A percentile compares a stretch with the other conserved stretches of the same genome.
Conservation (phyloP, 2,113 vertebrate genomes). For the Procavia capensis region DNA sequence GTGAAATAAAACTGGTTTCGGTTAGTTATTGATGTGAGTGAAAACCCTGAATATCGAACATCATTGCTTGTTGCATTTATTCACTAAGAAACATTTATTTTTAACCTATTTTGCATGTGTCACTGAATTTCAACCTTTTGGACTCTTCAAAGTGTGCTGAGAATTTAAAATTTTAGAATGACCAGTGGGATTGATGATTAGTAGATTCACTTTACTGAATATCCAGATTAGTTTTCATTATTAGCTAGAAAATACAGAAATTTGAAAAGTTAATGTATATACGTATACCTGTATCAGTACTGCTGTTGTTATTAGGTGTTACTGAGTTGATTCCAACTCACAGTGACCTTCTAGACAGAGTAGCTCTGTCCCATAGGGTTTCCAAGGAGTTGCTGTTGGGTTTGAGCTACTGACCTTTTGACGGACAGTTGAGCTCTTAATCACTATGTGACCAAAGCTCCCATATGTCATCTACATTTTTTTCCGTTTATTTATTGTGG, state of each 20-base stretch:
- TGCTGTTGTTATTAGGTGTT: too few species aligned
- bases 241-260: neutral
- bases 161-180: neutral
- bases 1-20: neutral
- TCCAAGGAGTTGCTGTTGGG: too few species aligned
- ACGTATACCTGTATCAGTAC: neutral
- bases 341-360: too few species aligned
- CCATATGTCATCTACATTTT: neutral
- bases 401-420: too few species aligned
- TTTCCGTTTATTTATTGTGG: neutral
- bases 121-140: neutral
- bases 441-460: too few species aligned
- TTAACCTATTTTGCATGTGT: neutral
- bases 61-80: neutral
- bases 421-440: too few species aligned
- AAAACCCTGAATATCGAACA: neutral
- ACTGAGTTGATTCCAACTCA: too few species aligned
- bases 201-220: neutral
- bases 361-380: too few species aligned
- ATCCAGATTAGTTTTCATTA: neutral
- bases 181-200: neutral
- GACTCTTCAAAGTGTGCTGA: neutral
- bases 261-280: neutral
- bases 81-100: neutral
- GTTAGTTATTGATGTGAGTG: neutral